Evolutionary conservation across 35 echinoderm and acorn worm genomes (phyloP).

Genomic region (Apostichopus californicus): DNA sequence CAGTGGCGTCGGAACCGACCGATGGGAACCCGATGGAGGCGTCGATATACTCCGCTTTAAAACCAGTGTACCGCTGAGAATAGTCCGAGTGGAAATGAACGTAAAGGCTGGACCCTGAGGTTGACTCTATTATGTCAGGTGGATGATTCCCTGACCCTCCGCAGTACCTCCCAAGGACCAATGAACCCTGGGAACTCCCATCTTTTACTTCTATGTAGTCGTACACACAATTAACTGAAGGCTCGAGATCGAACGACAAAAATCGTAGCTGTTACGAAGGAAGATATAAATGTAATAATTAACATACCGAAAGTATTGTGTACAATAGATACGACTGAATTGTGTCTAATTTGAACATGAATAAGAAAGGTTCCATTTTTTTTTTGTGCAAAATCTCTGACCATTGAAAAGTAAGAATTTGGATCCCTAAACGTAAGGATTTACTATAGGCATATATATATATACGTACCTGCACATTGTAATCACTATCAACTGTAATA

Average conservation of each 20-base stretch:
- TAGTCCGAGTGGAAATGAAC: slow-evolving; percentile 77
- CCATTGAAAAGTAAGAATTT: no score
- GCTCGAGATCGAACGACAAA: slow-evolving; percentile 84
- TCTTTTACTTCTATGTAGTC: slow-evolving; percentile 85
- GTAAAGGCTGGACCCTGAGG: slow-evolving; percentile 47
- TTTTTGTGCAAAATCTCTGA: no score
- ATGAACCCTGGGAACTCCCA: slow-evolving; percentile 29
- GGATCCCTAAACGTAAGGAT: no score
- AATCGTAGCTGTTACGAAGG: slow-evolving; percentile 72
- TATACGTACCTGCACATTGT: neutral
- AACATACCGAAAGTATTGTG: neutral
- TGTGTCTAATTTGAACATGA: neutral
- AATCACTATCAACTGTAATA: slow-evolving; percentile 39
- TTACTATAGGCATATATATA: no score
- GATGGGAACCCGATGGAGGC: slow-evolving; percentile 59
- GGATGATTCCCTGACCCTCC: slow-evolving; percentile 56
- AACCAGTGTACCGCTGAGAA: slow-evolving; percentile 71
- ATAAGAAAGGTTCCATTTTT: no score
- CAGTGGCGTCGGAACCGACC: neutral
- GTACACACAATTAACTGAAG: slow-evolving; percentile 72
- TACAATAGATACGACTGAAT: neutral
- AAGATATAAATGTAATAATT: neutral
- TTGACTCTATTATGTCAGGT: slow-evolving; percentile 58
- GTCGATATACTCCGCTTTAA: slow-evolving; percentile 81
- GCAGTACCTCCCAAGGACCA: slow-evolving; percentile 73